Conservation (phyloP, 1,140 invertebrate genomes). For the Drosophila asahinai region DNA sequence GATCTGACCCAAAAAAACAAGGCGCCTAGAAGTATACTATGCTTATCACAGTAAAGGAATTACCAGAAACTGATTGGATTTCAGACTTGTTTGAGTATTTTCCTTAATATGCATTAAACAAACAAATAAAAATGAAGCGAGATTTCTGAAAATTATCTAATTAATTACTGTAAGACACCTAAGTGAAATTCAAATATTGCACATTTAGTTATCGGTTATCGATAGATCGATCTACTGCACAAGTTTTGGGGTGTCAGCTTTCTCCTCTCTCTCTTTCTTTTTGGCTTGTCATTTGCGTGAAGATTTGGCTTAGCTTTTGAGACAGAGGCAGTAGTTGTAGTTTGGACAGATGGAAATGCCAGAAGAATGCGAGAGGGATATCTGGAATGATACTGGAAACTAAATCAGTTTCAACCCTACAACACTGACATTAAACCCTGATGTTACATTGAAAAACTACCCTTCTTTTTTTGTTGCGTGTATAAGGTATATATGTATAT, state of each 20-base stretch:
- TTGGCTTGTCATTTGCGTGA: conserved; percentile 26
- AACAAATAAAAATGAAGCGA: too few species aligned
- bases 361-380: neutral
- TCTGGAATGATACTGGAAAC: too few species aligned
- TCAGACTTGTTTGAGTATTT: neutral
- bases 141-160: neutral
- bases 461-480: conserved; percentile 7
- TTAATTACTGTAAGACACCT: neutral
- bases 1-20: too few species aligned
- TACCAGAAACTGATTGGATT: too few species aligned
- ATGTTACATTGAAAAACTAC: conserved; percentile 15
- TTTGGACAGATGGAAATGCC: conserved; percentile 21
- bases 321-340: conserved; percentile 55
- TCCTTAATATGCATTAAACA: too few species aligned
- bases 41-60: too few species aligned
- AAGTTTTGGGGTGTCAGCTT: neutral
- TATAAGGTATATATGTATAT: conserved; percentile 22
- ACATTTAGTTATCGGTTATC: conserved; percentile 1
- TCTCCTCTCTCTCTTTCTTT: neutral
- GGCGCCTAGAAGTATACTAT: neutral
- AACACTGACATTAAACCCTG: conserved; percentile 4
- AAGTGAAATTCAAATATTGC: neutral
- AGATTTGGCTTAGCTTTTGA: conserved; percentile 10
- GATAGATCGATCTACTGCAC: too few species aligned
- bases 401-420: neutral